Evolutionary conservation across 2,888 invertebrate genomes (phyloP), one percentile per base, ranked within the genome.

Genomic region (Aleiodes leptofemur): DNA sequence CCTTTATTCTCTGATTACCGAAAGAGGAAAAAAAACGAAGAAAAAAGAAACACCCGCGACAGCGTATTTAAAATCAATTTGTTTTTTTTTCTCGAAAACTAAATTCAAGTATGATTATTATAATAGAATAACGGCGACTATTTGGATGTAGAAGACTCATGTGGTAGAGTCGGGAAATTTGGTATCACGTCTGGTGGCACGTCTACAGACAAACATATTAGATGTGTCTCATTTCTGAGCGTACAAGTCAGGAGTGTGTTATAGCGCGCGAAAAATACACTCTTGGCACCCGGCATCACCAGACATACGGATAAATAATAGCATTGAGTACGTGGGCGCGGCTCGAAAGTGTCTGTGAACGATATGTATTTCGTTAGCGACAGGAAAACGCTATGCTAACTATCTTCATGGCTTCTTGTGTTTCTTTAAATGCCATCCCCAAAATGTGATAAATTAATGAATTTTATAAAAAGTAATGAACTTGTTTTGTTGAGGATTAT

Each of bases 221-320:
- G 51, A 68, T 51, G 51, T 64, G 11, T 23, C 6, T 48, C 43
- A 43, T 43, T 43, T 43, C 43, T 43, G 43, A 43, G 43, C 43
- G 43, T 6, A 43, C 43, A 43, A 43, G 43, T 43, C 43, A 9
- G 7, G 43, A 43, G 48, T 50, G 64, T 48, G 48, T 43, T 64
- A 71, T 73, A 66, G 38, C 66, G 57, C 77, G 79, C 75, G 77
- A 86, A 86, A 86, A 86, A 86, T 84, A 84, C 77, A 79, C 82
- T 82, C 83, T 86, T 85, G 86, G 86, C 86, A 86, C 84, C 81
- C 81, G 81, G 85, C 85, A 82, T 86, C 85, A 81, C 82, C 84
- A 86, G 84, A 86, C 84, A 81, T 81, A 80, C 82, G 83, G 85
- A 86, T 86, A 86, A 86, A 86, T 81, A 78, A 81, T 84, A 85